Percentiles rank a stretch among this genome's conserved stretches.
phyloP scores from a whole-genome alignment of 2,113 vertebrate species.

The Piprites chloris region DNA sequence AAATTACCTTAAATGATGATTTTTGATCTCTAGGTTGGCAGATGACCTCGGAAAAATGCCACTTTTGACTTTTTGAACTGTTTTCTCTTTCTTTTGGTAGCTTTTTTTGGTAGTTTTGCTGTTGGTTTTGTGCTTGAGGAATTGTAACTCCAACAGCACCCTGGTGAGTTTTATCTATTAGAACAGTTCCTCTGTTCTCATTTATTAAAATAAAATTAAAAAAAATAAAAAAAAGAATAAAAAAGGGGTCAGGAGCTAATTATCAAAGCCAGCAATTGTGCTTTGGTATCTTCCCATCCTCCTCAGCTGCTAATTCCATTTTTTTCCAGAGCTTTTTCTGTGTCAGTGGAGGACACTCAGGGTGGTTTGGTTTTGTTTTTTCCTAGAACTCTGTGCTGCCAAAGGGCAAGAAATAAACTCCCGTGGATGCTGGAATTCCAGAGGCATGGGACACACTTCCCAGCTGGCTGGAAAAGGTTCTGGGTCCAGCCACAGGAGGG shows the following conservation, averaged over 20 bases:
- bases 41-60: neutral
- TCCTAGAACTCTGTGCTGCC: neutral
- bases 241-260: neutral
- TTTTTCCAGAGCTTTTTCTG: neutral
- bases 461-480: neutral
- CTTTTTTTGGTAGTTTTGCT: neutral
- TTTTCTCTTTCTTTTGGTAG: no score
- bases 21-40: neutral
- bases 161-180: neutral
- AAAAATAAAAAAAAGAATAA: neutral
- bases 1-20: neutral
- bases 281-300: neutral
- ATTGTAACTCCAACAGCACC: neutral
- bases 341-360: neutral
- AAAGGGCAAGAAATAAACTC: neutral
- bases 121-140: neutral
- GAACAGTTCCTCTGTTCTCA: neutral
- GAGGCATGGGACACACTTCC: neutral
- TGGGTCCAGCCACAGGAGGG: slow-evolving; percentile 17
- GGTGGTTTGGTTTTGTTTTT: neutral
- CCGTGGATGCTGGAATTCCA: neutral
- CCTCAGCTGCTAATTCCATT: neutral
- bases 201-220: neutral
- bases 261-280: neutral
- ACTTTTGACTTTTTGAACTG: neutral